Conservation (phyloP, 2,888 invertebrate genomes). For the Agrochola litura region DNA sequence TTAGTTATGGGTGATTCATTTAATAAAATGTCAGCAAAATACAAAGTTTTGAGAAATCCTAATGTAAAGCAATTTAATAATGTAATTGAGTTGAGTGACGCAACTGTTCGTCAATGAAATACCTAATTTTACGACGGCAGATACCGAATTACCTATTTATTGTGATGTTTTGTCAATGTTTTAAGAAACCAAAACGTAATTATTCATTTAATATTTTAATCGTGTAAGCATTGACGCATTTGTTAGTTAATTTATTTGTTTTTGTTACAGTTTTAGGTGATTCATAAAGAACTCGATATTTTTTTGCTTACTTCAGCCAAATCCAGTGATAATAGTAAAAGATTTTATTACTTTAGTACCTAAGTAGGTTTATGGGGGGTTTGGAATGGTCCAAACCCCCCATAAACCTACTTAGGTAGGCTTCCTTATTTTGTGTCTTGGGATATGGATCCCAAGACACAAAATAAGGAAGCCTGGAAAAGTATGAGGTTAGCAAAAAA, state of each 20-base stretch:
- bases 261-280: not conserved
- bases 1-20: not conserved
- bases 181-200: conserved; percentile 4
- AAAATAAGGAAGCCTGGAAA: too few species aligned
- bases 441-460: too few species aligned
- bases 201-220: conserved; percentile 1
- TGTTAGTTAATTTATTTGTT: not conserved
- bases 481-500: too few species aligned
- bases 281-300: not conserved
- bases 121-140: conserved; percentile 4
- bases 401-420: too few species aligned
- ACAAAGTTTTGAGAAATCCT: not conserved
- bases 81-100: conserved; percentile 12
- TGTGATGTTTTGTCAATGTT: conserved; percentile 27
- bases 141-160: not conserved
- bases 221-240: conserved; percentile 12
- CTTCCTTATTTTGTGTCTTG: too few species aligned
- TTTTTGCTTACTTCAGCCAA: not conserved
- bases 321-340: not conserved
- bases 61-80: not conserved
- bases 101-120: not conserved
- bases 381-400: too few species aligned
- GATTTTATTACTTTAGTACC: not conserved
- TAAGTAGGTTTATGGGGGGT: too few species aligned
- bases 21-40: not conserved